Conservation (phyloP, 2,113 vertebrate genomes). For the Eulemur macaco region DNA sequence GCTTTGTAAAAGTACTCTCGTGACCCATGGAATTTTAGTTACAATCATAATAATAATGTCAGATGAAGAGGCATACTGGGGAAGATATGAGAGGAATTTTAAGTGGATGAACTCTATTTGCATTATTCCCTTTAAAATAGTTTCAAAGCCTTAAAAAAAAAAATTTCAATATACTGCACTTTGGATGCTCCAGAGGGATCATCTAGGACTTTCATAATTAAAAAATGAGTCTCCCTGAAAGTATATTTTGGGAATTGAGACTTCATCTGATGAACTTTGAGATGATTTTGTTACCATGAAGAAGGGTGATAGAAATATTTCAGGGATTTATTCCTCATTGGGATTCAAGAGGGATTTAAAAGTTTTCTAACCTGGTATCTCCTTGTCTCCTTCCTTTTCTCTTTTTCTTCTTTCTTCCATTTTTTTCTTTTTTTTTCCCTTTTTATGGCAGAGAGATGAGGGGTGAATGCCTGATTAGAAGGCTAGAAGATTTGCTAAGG, state of each 20-base stretch:
- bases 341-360: background rate
- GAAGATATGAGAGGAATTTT: conserved; percentile 67
- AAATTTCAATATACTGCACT: background rate
- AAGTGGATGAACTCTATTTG: conserved; percentile 58
- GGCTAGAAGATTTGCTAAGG: background rate
- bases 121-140: conserved; percentile 56
- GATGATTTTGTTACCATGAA: background rate
- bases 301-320: background rate
- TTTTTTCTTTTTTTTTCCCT: background rate
- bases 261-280: background rate
- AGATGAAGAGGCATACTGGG: conserved; percentile 46
- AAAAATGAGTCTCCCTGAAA: background rate
- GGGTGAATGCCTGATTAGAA: background rate
- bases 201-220: conserved; percentile 16
- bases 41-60: conserved; percentile 47
- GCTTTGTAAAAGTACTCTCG: background rate
- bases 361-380: background rate
- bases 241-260: background rate
- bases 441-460: background rate
- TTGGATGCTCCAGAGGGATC: background rate
- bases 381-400: background rate
- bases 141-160: background rate
- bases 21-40: conserved; percentile 59
- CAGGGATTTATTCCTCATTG: background rate
- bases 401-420: background rate